These are phyloP conservation scores for Hyposoter didymator DNA, from an alignment of 2,888 invertebrate genomes.

Conservation along the genomic window DNA sequence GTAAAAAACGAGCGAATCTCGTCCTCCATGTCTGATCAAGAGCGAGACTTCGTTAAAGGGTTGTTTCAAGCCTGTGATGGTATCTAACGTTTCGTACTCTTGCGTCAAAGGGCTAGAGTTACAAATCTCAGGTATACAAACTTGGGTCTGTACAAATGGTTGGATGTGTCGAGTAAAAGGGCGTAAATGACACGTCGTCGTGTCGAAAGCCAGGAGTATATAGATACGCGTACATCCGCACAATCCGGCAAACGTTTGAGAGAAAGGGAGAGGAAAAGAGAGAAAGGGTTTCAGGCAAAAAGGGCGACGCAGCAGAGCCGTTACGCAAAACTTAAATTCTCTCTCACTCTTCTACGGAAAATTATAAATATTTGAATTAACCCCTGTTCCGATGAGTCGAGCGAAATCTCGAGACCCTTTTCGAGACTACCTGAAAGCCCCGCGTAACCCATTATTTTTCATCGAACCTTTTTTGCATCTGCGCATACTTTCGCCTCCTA, in stretches of 20 bases:
- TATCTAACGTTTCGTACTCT: slow-evolving; percentile 45
- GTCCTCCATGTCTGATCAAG: slow-evolving; percentile 8
- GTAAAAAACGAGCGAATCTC: slow-evolving; percentile 31
- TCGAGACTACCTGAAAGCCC: slow-evolving; percentile 77
- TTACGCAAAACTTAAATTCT: slow-evolving; percentile 79
- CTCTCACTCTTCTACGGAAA: slow-evolving; percentile 70
- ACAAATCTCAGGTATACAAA: slow-evolving; percentile 77
- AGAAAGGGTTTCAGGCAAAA: slow-evolving; percentile 58
- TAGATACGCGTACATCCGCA: background rate
- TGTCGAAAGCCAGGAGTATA: background rate
- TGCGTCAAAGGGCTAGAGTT: slow-evolving; percentile 75
- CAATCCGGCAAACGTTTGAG: background rate
- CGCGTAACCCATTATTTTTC: slow-evolving; percentile 71
- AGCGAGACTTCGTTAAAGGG: slow-evolving; percentile 60
- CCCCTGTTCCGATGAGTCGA: slow-evolving; percentile 73
- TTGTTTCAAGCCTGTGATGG: slow-evolving; percentile 51
- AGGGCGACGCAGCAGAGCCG: slow-evolving; percentile 69
- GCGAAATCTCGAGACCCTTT: slow-evolving; percentile 63
- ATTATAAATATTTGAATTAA: slow-evolving; percentile 84
- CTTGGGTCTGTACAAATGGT: slow-evolving; percentile 12
- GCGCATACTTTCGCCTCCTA: slow-evolving; percentile 73
- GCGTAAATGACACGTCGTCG: slow-evolving; percentile 19
- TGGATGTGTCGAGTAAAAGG: slow-evolving; percentile 1
- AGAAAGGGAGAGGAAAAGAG: slow-evolving; percentile 44
- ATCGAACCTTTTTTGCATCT: slow-evolving; percentile 82